Base-by-base conservation (phyloP, 2,113 vertebrate species). In the Cathartes aura region DNA sequence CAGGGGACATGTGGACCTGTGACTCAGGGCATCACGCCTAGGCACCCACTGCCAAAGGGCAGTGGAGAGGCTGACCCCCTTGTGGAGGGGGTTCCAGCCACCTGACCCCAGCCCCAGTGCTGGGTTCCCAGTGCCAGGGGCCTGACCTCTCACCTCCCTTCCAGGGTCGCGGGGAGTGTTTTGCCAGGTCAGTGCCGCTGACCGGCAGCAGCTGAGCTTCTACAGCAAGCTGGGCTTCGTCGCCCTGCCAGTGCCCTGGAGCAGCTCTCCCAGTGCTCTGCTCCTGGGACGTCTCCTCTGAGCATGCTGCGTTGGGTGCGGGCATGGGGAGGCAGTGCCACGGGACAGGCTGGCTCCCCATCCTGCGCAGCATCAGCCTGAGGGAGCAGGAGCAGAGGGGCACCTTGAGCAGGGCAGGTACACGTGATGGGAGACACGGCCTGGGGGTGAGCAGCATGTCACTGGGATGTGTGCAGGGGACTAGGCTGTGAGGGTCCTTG, bases 161-260 rank as follows among this genome's bases (percentile, higher is more conserved):
- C 14, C 96, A 99, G 98, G 98, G 68, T 99, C 99, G 0, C 98
- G 98, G 91, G 99, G 99, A 82, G 99, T 99, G 90, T 99, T 99
- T 95, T 99, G 99, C 58, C 98, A 99, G 95, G 98, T 99, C 63
- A 98, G 98, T 81, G 98, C 98, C 1, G 38, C 98, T 6, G 98
- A 99, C 92, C 89, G 94, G 53, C 97, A 98, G 85, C 98, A 98
- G 82, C 96, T 99, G 97, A 98, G 98, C 96, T 99, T 99, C 95
- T 96, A 99, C 89, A 98, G 98, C 36, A 98, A 98, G 84, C 89
- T 99, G 97, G 99, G 99, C 83, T 99, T 99, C 50, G 95, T 99
- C 3, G 98, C 98, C 93, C 98, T 99, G 96, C 98, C 99, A 0
- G 96, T 98, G 92, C 98, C 98, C 85, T 99, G 98, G 96, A 98